These are phyloP conservation scores for Gouania willdenowi DNA, from an alignment of 2,797 vertebrate genomes.

Conservation along the genomic window DNA sequence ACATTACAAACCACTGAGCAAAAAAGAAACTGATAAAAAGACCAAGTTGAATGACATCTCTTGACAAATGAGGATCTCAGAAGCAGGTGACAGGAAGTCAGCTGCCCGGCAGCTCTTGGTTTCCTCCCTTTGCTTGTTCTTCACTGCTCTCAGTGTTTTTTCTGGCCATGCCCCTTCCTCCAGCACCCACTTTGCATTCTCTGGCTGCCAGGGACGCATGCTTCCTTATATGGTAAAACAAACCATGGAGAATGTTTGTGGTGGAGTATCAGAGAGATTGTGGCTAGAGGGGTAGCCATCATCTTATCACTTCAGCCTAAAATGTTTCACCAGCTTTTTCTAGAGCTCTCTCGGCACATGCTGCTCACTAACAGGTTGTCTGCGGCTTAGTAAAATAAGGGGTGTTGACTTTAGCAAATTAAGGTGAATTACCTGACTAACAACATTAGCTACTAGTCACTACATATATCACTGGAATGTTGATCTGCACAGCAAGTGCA, in stretches of 20 bases:
- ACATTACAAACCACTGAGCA: no score
- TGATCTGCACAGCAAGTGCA: no score
- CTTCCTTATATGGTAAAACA: slow-evolving; percentile 85
- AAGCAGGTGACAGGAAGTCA: slow-evolving; percentile 60
- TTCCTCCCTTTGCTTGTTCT: slow-evolving; percentile 61
- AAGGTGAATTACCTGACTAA: no score
- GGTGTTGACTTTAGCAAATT: no score
- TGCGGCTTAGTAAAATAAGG: no score
- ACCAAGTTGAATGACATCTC: not conserved
- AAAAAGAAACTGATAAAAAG: no score
- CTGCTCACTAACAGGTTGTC: no score
- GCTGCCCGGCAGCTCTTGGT: slow-evolving; percentile 68
- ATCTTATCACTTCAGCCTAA: slow-evolving; percentile 25
- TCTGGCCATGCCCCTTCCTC: slow-evolving; percentile 75
- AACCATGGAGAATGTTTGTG: slow-evolving; percentile 75
- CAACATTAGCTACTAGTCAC: no score
- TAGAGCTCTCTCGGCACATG: no score
- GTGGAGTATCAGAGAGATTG: slow-evolving; percentile 74
- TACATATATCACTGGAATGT: no score
- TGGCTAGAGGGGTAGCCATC: slow-evolving; percentile 9
- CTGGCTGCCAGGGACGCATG: slow-evolving; percentile 47
- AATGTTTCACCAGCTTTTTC: slow-evolving; percentile 19
- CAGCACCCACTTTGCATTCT: slow-evolving; percentile 72
- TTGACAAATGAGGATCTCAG: slow-evolving; percentile 29
- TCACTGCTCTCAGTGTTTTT: slow-evolving; percentile 43